Percentiles rank a stretch among this genome's conserved stretches.
phyloP scores from a whole-genome alignment of 2,888 invertebrate genomes.

The Orthosia gracilis region DNA sequence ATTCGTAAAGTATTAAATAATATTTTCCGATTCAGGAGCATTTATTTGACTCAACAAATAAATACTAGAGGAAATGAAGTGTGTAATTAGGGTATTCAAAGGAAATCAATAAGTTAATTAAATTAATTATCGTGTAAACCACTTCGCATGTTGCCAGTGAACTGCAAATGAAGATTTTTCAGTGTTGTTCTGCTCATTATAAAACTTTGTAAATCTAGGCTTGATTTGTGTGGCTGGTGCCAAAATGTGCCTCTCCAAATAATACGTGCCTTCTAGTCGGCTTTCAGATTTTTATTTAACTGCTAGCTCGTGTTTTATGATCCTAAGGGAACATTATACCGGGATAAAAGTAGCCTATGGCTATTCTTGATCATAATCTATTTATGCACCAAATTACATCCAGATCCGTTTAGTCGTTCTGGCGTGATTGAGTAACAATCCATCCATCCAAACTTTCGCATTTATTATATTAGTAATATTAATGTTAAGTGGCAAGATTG shows the following conservation, averaged over 20 bases:
- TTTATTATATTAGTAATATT: no score
- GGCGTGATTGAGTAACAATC: no score
- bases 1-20: background rate
- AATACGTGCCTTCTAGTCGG: background rate
- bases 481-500: no score
- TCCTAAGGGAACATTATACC: no score
- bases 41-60: background rate
- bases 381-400: no score
- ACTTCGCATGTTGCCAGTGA: conserved; percentile 26
- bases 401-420: no score
- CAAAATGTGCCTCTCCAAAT: background rate
- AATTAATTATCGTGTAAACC: background rate
- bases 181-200: conserved; percentile 20
- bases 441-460: no score
- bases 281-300: no score
- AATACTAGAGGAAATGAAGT: background rate
- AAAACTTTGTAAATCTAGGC: conserved; percentile 13
- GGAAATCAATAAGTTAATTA: background rate
- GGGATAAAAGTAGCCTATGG: no score
- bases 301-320: no score
- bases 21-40: background rate
- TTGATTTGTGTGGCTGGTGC: conserved; percentile 7
- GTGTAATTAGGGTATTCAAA: conserved; percentile 2
- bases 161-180: background rate
- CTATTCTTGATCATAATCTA: no score